These are phyloP conservation scores for Dicyrtoma fusca DNA, from an alignment of 2,888 invertebrate species.

Conservation along the genomic window DNA sequence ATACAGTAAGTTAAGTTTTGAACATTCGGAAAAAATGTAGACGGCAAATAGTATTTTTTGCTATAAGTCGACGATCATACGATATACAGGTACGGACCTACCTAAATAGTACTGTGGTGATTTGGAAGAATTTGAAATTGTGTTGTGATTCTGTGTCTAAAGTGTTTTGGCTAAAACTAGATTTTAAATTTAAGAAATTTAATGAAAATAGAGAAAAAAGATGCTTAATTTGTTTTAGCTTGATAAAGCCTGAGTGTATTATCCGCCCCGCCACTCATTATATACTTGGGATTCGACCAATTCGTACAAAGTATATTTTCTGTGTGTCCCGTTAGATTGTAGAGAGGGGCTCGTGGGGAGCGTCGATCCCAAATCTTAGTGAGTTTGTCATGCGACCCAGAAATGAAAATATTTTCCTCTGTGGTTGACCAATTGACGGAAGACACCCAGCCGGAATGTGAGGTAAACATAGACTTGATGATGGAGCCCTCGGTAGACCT, in stretches of 20 bases:
- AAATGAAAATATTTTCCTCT: slow-evolving; percentile 82
- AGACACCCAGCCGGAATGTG: slow-evolving; percentile 91
- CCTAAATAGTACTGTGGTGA: not conserved
- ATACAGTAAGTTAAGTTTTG: no score
- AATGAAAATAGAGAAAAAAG: not conserved
- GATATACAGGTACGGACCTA: not conserved
- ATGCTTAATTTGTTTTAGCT: slow-evolving; percentile 61
- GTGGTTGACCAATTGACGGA: slow-evolving; percentile 85
- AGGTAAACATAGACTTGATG: slow-evolving; percentile 84
- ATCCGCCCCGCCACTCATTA: slow-evolving; percentile 92
- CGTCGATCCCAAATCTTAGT: slow-evolving; percentile 96
- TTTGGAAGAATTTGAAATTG: not conserved
- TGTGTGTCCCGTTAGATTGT: slow-evolving; percentile 89
- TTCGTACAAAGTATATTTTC: slow-evolving; percentile 91
- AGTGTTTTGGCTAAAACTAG: not conserved
- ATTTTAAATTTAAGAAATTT: not conserved
- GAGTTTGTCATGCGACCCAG: slow-evolving; percentile 86
- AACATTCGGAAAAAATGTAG: no score
- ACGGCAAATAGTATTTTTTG: no score
- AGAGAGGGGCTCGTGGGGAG: slow-evolving; percentile 87
- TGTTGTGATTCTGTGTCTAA: not conserved
- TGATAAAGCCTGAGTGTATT: slow-evolving; percentile 88
- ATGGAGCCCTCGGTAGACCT: slow-evolving; percentile 84
- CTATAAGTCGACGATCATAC: not conserved
- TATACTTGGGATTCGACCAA: slow-evolving; percentile 84